Evolutionary conservation across 2,797 vertebrate species (phyloP).

Genomic region (Pseudochirops corinnae): DNA sequence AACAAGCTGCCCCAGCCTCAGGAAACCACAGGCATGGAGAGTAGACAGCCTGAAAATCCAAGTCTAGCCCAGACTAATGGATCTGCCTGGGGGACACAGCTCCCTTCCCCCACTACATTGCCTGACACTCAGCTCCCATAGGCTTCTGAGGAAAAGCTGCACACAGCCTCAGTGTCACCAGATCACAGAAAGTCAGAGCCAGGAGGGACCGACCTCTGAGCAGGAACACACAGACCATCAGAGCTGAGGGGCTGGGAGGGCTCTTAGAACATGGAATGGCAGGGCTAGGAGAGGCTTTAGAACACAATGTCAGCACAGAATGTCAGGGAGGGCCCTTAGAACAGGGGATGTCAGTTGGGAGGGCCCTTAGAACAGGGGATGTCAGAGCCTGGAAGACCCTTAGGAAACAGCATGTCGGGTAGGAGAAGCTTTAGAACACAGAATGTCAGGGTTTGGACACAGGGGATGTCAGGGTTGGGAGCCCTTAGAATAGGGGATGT

Average conservation of each 20-base stretch:
- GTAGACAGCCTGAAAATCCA: not conserved
- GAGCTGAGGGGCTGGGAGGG: too few species aligned
- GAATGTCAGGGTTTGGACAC: not conserved
- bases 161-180: not conserved
- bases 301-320: too few species aligned
- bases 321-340: too few species aligned
- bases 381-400: too few species aligned
- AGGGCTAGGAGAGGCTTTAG: too few species aligned
- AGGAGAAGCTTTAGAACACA: too few species aligned
- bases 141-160: not conserved
- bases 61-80: not conserved
- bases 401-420: too few species aligned
- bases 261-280: not conserved
- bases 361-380: too few species aligned
- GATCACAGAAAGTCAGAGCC: not conserved
- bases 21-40: not conserved
- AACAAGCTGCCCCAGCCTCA: not conserved
- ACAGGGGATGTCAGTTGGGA: too few species aligned
- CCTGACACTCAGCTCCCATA: not conserved
- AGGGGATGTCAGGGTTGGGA: too few species aligned
- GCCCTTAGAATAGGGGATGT: too few species aligned
- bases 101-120: not conserved
- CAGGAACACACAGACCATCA: too few species aligned
- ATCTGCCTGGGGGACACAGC: not conserved
- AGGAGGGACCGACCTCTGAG: not conserved